These are phyloP conservation scores for Strigamia crassipes DNA, from an alignment of 2,888 invertebrate genomes.

Conservation along the genomic window DNA sequence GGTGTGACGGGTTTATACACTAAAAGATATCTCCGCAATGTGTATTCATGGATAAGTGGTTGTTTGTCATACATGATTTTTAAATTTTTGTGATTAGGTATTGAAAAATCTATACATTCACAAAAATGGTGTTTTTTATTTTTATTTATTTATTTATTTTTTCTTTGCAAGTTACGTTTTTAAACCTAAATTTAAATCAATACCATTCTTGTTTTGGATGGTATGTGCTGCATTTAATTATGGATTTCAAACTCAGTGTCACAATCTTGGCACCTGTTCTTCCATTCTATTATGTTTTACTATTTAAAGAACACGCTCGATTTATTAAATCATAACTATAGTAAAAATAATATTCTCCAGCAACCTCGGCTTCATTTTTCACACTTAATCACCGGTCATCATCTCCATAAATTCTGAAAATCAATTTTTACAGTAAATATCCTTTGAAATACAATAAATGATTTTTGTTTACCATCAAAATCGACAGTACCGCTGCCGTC, in stretches of 20 bases:
- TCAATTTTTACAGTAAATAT: constrained; percentile 52
- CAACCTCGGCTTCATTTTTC: neutral
- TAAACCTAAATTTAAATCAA: too few species aligned
- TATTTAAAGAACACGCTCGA: neutral
- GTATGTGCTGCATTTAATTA: neutral
- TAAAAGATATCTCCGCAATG: too few species aligned
- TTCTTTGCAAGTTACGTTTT: too few species aligned
- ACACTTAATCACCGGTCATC: constrained; percentile 84
- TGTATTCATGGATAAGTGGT: too few species aligned
- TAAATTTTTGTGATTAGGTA: too few species aligned
- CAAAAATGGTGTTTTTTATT: too few species aligned
- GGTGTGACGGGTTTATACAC: too few species aligned
- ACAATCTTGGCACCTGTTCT: neutral
- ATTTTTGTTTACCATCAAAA: constrained; percentile 81
- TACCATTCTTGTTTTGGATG: too few species aligned
- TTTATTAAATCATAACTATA: neutral
- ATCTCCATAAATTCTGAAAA: constrained; percentile 90
- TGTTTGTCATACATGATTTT: too few species aligned
- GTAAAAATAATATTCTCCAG: neutral
- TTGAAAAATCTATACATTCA: too few species aligned
- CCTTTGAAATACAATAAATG: too few species aligned
- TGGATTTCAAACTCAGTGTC: neutral
- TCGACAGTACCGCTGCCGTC: constrained; percentile 98
- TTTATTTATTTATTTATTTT: too few species aligned
- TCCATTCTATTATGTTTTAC: neutral